These are phyloP conservation scores for Echinometra lucunter DNA, from an alignment of 53 echinoderm and acorn worm genomes.

Conservation along the genomic window DNA sequence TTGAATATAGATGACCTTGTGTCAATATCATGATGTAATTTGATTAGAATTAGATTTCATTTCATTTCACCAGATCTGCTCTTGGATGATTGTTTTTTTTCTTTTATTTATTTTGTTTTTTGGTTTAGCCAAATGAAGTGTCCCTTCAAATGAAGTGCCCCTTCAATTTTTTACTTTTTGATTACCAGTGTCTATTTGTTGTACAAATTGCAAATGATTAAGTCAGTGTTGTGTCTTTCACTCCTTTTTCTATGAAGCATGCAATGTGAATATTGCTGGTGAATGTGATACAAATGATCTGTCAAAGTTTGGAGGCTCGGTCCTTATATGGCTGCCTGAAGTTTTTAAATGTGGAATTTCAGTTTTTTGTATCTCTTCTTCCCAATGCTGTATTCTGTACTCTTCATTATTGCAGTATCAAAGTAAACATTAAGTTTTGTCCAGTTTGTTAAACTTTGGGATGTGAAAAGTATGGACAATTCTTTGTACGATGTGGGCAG, in stretches of 20 bases:
- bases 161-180: too few relatives aligned
- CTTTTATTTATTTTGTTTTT: neutral
- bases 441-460: neutral
- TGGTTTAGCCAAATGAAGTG: neutral
- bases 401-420: too few relatives aligned
- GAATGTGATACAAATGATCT: neutral
- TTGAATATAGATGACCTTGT: neutral
- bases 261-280: neutral
- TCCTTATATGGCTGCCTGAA: neutral
- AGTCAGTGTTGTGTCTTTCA: neutral
- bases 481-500: neutral
- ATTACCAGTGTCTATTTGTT: neutral
- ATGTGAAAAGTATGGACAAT: neutral
- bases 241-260: neutral
- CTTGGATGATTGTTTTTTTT: too few relatives aligned
- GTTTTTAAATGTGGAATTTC: neutral
- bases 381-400: neutral
- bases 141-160: neutral
- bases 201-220: neutral
- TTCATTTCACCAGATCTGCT: neutral
- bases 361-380: neutral
- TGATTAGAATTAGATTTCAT: too few relatives aligned
- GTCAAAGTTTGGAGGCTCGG: neutral
- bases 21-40: too few relatives aligned
- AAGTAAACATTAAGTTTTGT: neutral